A percentile compares a stretch with the other conserved stretches of the same genome.
These are phyloP conservation scores for Epicampocera succincta DNA, from an alignment of 2,888 invertebrate genomes.

Conservation along the genomic window DNA sequence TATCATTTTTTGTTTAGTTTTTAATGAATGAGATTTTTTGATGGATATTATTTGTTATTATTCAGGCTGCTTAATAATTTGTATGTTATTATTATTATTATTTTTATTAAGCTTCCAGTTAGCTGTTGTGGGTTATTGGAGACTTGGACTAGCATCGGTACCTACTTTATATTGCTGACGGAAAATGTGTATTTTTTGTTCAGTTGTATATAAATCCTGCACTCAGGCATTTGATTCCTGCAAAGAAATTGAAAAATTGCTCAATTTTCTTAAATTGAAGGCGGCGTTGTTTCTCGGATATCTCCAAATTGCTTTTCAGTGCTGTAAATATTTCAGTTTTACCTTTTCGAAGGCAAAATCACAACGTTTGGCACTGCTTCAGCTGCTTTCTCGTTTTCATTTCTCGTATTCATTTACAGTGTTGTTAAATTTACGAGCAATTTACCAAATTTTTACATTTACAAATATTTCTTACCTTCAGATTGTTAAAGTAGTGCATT, in stretches of 20 bases:
- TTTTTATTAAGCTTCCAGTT: constrained; percentile 54
- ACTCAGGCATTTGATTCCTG: constrained; percentile 95
- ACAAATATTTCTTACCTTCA: constrained; percentile 87
- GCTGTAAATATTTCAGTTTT: too few relatives aligned
- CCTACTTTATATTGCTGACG: constrained; percentile 82
- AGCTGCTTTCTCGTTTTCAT: too few relatives aligned
- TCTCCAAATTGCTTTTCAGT: too few relatives aligned
- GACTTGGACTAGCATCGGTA: constrained; percentile 66
- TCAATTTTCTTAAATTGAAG: too few relatives aligned
- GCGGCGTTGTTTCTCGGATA: too few relatives aligned
- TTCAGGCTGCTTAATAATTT: constrained; percentile 38
- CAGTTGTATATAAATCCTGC: constrained; percentile 92
- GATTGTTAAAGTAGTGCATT: constrained; percentile 98
- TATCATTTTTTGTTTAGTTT: constrained; percentile 47
- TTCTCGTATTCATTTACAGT: too few relatives aligned
- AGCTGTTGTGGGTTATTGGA: constrained; percentile 59
- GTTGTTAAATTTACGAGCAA: too few relatives aligned
- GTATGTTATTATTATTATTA: constrained; percentile 20
- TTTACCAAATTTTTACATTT: background rate
- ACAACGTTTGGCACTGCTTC: too few relatives aligned
- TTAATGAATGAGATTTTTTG: constrained; percentile 59
- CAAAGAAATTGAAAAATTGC: constrained; percentile 78
- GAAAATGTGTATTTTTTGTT: constrained; percentile 89
- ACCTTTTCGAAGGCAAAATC: too few relatives aligned
- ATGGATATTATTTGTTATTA: constrained; percentile 42